Conservation (phyloP, 92 coral and sea anemone species). For the Metridium senile region DNA sequence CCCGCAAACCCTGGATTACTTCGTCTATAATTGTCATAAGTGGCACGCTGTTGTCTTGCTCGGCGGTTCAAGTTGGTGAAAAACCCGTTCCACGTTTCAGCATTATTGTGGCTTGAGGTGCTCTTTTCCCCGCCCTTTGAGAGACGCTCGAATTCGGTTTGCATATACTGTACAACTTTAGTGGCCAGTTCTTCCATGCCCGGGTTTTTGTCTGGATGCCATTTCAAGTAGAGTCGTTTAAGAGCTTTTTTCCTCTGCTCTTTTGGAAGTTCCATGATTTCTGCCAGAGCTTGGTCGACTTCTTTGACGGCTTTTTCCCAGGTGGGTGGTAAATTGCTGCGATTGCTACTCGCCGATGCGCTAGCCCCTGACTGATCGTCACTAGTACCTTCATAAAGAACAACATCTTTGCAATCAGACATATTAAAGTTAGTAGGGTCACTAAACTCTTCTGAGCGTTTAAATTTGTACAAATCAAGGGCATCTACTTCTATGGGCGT, state of each 20-base stretch:
- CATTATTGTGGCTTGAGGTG: conserved; percentile 13
- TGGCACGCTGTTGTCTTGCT: conserved; percentile 70
- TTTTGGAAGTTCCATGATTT: conserved; percentile 74
- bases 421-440: conserved; percentile 16
- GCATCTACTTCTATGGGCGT: conserved; percentile 74
- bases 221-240: conserved; percentile 69
- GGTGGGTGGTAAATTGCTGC: conserved; percentile 47
- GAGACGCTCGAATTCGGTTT: conserved; percentile 61
- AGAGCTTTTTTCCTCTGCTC: conserved; percentile 69
- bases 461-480: conserved; percentile 77
- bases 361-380: conserved; percentile 24
- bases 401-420: conserved; percentile 40
- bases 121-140: conserved; percentile 14
- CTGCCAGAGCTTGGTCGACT: conserved; percentile 67
- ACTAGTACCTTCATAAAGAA: conserved; percentile 42
- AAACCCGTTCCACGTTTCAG: conserved; percentile 40
- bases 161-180: conserved; percentile 71
- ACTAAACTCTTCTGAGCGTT: conserved; percentile 39
- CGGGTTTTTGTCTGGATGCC: conserved; percentile 95
- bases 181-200: conserved; percentile 77
- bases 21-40: conserved; percentile 70
- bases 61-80: conserved; percentile 52
- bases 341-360: conserved; percentile 27
- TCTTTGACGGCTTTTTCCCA: conserved; percentile 62
- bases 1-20: conserved; percentile 51